These are phyloP conservation scores for Cryptus viduatorius DNA, from an alignment of 2,888 invertebrate species.

Conservation along the genomic window DNA sequence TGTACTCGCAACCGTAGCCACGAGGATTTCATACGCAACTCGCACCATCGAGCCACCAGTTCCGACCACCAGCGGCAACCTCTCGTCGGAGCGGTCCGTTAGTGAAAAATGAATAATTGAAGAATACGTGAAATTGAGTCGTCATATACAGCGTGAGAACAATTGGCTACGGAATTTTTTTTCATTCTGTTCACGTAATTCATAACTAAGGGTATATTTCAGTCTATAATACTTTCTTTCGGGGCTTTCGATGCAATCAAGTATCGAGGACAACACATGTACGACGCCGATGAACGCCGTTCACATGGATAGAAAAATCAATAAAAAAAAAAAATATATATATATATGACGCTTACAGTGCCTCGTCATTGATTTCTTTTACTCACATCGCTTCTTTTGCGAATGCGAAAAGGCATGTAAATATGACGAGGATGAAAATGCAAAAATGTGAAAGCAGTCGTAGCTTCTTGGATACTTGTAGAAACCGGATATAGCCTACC, in stretches of 20 bases:
- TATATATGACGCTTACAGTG: too few species aligned
- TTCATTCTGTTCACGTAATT: background rate
- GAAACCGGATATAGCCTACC: too few species aligned
- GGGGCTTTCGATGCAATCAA: background rate
- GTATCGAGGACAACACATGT: background rate
- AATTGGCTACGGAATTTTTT: slow-evolving; percentile 58
- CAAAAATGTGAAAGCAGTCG: too few species aligned
- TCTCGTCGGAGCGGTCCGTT: slow-evolving; percentile 53
- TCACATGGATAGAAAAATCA: background rate
- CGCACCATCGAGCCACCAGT: slow-evolving; percentile 47
- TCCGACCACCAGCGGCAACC: slow-evolving; percentile 34
- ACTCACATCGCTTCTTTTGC: too few species aligned
- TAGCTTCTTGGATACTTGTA: too few species aligned
- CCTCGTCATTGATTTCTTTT: too few species aligned
- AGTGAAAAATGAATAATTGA: slow-evolving; percentile 75
- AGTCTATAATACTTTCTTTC: background rate
- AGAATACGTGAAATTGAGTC: slow-evolving; percentile 72
- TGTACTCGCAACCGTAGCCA: slow-evolving; percentile 13
- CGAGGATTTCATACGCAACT: slow-evolving; percentile 49
- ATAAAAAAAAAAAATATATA: too few species aligned
- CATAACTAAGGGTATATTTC: background rate
- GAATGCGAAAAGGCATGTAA: too few species aligned
- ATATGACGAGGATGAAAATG: too few species aligned
- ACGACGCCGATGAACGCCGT: background rate
- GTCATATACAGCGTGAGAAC: slow-evolving; percentile 39